These are phyloP conservation scores for Paramormyrops kingsleyae DNA, from an alignment of 2,113 vertebrate genomes.

Conservation along the genomic window DNA sequence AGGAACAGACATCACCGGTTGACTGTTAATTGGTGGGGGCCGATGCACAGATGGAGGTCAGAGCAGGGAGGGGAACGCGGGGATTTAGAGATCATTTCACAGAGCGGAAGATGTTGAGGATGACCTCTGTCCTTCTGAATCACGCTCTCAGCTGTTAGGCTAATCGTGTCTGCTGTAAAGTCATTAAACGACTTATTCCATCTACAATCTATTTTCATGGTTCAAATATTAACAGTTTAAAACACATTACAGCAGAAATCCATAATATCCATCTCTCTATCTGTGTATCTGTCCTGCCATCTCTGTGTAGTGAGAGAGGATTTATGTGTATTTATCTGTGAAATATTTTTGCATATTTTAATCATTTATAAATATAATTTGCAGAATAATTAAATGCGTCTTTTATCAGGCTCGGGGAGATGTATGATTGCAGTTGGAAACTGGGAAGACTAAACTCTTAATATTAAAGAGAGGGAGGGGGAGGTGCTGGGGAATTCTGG, in stretches of 20 bases:
- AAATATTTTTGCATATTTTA: constrained; percentile 5
- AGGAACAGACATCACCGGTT: background rate
- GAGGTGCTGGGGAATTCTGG: background rate
- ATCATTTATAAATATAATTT: background rate
- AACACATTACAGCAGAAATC: background rate
- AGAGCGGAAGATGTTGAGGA: background rate
- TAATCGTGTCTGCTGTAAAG: background rate
- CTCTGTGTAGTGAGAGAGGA: background rate
- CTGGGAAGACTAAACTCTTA: background rate
- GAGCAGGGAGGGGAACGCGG: background rate
- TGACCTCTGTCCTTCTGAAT: background rate
- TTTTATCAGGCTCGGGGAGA: background rate
- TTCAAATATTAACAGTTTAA: constrained; percentile 2
- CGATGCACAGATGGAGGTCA: background rate
- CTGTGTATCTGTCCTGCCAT: background rate
- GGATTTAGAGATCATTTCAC: background rate
- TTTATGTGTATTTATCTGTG: constrained; percentile 1
- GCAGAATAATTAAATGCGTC: background rate
- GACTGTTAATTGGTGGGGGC: background rate
- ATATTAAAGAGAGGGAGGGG: background rate
- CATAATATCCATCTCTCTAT: background rate
- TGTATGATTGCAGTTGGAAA: background rate
- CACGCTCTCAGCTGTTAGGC: background rate
- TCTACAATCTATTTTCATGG: constrained; percentile 9
- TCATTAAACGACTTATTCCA: background rate